phyloP scores from a whole-genome alignment of 2,888 invertebrate species.

The Venusia cambrica region DNA sequence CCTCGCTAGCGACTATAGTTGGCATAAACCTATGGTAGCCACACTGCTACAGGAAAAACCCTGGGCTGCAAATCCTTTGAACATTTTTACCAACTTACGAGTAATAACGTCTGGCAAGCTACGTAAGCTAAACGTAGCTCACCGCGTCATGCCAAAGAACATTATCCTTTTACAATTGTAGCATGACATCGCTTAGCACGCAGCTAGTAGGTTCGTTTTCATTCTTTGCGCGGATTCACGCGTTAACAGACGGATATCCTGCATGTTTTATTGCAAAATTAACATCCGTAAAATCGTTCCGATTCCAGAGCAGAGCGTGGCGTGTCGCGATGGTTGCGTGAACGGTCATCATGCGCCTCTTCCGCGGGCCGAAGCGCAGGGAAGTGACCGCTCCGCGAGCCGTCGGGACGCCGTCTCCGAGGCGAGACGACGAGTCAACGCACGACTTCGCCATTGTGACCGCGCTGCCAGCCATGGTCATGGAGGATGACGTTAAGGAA shows the following conservation, averaged over 20 bases:
- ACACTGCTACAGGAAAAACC: too few species aligned
- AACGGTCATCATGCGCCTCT: constrained; percentile 83
- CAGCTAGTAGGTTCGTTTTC: constrained; percentile 2
- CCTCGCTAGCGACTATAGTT: too few species aligned
- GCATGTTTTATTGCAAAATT: neutral
- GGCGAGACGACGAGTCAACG: constrained; percentile 68
- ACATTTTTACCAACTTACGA: too few species aligned
- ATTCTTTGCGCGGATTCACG: constrained; percentile 1
- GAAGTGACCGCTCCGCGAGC: constrained; percentile 81
- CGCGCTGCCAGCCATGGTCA: constrained; percentile 88
- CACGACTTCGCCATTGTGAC: constrained; percentile 87
- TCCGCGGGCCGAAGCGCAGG: constrained; percentile 84
- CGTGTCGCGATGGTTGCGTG: constrained; percentile 72
- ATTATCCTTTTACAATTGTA: constrained; percentile 5
- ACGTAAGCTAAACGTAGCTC: too few species aligned
- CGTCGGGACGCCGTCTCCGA: constrained; percentile 67
- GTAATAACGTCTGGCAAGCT: too few species aligned
- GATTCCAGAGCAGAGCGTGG: constrained; percentile 40
- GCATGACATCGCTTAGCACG: too few species aligned
- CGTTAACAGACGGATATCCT: constrained; percentile 1
- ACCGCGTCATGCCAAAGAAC: neutral
- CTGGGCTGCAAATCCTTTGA: too few species aligned
- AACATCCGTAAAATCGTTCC: constrained; percentile 13
- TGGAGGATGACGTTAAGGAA: constrained; percentile 84
- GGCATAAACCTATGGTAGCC: too few species aligned